These are phyloP conservation scores for Tachypleus tridentatus DNA, from an alignment of 1,140 invertebrate species.

Conservation along the genomic window DNA sequence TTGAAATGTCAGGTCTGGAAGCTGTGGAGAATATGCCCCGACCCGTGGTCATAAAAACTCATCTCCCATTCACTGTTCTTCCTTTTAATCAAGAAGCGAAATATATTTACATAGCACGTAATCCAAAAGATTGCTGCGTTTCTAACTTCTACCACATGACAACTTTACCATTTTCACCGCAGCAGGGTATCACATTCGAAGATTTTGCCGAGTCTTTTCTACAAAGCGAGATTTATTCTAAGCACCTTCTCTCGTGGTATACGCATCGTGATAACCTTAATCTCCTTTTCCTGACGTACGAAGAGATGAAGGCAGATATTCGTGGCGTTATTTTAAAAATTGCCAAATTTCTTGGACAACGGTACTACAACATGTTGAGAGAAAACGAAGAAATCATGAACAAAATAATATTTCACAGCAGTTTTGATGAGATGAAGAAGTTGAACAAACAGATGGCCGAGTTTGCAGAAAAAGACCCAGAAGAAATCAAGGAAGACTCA, in stretches of 20 bases:
- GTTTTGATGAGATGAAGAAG: conserved; percentile 15
- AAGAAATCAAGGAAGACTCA: too few species aligned
- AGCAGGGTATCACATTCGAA: conserved; percentile 41
- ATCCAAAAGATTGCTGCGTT: conserved; percentile 72
- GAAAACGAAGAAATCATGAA: conserved; percentile 14
- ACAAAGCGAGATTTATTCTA: conserved; percentile 29
- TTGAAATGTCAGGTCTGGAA: conserved; percentile 18
- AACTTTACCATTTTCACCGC: conserved; percentile 21
- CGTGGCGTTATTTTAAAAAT: conserved; percentile 9
- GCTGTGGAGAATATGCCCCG: conserved; percentile 14
- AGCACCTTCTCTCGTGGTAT: conserved; percentile 31
- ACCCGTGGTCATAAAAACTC: conserved; percentile 16
- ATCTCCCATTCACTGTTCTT: conserved; percentile 19
- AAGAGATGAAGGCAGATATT: conserved; percentile 16
- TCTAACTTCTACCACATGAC: conserved; percentile 68
- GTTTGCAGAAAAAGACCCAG: too few species aligned
- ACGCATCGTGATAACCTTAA: conserved; percentile 27
- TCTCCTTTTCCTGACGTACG: conserved; percentile 30
- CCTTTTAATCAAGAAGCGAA: conserved; percentile 37
- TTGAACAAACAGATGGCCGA: too few species aligned
- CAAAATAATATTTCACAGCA: conserved; percentile 14
- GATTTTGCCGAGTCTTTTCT: conserved; percentile 31
- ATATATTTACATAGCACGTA: conserved; percentile 60
- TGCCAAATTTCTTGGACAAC: conserved; percentile 32
- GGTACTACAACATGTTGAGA: background rate